phyloP scores from a whole-genome alignment of 2,888 invertebrate genomes.

The Tethea ocularis region DNA sequence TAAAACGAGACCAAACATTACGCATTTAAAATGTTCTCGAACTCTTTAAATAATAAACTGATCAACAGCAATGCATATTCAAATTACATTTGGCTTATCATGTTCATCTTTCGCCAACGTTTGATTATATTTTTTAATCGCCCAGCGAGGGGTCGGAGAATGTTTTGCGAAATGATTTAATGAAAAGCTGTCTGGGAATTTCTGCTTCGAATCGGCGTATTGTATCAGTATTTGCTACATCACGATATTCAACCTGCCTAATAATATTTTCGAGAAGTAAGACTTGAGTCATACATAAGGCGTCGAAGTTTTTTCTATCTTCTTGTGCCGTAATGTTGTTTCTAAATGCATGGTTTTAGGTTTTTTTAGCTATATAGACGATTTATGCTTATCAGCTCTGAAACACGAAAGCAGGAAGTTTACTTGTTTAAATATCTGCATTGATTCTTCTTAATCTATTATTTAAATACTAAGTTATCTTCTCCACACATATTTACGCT shows the following conservation, averaged over 20 bases:
- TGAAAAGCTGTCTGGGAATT: slow-evolving; percentile 29
- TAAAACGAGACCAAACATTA: slow-evolving; percentile 1
- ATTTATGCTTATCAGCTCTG: not conserved
- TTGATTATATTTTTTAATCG: slow-evolving; percentile 41
- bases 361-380: not conserved
- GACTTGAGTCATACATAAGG: not conserved
- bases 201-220: slow-evolving; percentile 33
- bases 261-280: slow-evolving; percentile 1
- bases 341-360: not conserved
- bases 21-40: not conserved
- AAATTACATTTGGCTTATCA: slow-evolving; percentile 34
- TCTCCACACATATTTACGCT: slow-evolving; percentile 20
- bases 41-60: slow-evolving; percentile 14
- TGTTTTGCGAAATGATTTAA: slow-evolving; percentile 32
- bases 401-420: not conserved
- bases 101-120: slow-evolving; percentile 30
- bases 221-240: slow-evolving; percentile 29
- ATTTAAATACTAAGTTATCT: slow-evolving; percentile 17
- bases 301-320: not conserved
- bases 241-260: slow-evolving; percentile 14
- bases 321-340: not conserved
- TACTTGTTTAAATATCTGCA: not conserved
- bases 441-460: slow-evolving; percentile 12
- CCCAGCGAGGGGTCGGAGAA: slow-evolving; percentile 35
- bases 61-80: slow-evolving; percentile 29